Percentiles rank a stretch among this genome's conserved stretches.
These are phyloP conservation scores for Ecliptopera silaceata DNA, from an alignment of 2,888 invertebrate species.

Conservation along the genomic window DNA sequence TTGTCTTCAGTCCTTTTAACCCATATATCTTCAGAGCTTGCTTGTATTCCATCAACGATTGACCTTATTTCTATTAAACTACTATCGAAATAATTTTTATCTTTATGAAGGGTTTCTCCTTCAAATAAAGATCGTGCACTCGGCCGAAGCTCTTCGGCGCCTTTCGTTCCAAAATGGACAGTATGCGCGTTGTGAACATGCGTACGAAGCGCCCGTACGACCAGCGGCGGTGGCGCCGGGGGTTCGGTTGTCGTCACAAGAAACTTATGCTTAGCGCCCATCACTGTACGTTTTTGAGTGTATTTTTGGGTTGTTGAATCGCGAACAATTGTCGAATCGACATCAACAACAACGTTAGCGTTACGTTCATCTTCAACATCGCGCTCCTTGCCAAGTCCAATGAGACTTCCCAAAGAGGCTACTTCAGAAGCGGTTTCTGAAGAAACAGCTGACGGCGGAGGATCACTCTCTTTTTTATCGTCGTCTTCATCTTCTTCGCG, in stretches of 20 bases:
- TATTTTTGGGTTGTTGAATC: constrained; percentile 20
- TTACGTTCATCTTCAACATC: constrained; percentile 41
- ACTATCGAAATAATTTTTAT: constrained; percentile 91
- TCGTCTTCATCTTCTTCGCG: constrained; percentile 93
- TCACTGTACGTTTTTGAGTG: constrained; percentile 59
- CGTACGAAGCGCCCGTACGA: constrained; percentile 74
- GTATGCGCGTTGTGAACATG: constrained; percentile 85
- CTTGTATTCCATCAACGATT: constrained; percentile 84
- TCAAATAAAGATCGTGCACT: constrained; percentile 85
- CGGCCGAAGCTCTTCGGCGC: constrained; percentile 81
- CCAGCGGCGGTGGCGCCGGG: constrained; percentile 61
- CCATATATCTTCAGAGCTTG: constrained; percentile 88
- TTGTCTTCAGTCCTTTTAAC: constrained; percentile 84
- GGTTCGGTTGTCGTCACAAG: constrained; percentile 67
- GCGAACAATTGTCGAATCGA: constrained; percentile 20
- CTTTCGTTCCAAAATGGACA: constrained; percentile 86
- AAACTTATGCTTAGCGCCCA: constrained; percentile 74
- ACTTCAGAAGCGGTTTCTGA: constrained; percentile 42
- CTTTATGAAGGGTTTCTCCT: constrained; percentile 84
- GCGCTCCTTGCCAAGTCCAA: constrained; percentile 38
- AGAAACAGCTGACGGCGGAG: constrained; percentile 42
- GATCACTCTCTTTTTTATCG: constrained; percentile 64
- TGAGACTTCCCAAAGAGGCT: constrained; percentile 40
- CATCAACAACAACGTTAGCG: constrained; percentile 35
- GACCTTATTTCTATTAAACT: constrained; percentile 92